phyloP scores from a whole-genome alignment of 2,113 vertebrate genomes.

The Trogon surrucura region DNA sequence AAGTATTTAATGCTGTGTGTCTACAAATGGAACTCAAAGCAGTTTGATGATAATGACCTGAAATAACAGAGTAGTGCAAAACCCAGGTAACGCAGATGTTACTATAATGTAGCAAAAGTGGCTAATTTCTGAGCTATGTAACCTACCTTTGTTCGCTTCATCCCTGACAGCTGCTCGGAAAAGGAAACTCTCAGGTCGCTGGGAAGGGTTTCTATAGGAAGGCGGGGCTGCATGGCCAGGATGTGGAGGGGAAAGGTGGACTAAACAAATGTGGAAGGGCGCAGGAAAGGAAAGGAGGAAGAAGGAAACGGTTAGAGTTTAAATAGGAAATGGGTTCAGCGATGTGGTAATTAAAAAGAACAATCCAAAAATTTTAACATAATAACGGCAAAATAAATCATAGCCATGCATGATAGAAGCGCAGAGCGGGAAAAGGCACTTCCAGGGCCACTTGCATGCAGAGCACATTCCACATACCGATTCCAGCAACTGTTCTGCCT shows the following conservation, averaged over 20 bases:
- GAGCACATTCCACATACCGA: constrained; percentile 41
- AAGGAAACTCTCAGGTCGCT: constrained; percentile 92
- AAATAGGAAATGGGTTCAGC: constrained; percentile 49
- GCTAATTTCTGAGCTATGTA: neutral
- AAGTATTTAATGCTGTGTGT: neutral
- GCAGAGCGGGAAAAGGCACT: constrained; percentile 21
- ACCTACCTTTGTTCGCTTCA: constrained; percentile 89
- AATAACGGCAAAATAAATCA: constrained; percentile 51
- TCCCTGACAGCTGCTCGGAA: constrained; percentile 85
- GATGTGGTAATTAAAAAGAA: constrained; percentile 54
- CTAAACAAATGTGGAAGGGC: constrained; percentile 72
- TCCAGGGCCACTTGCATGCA: constrained; percentile 11
- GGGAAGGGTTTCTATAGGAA: constrained; percentile 77
- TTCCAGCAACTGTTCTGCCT: constrained; percentile 49
- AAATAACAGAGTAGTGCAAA: neutral
- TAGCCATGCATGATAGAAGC: constrained; percentile 56
- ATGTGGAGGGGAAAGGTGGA: constrained; percentile 85
- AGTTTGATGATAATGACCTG: neutral
- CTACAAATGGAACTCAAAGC: neutral
- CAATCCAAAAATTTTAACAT: constrained; percentile 47
- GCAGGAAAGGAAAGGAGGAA: constrained; percentile 42
- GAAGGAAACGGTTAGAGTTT: constrained; percentile 52
- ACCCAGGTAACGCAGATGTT: neutral
- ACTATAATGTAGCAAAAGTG: neutral
- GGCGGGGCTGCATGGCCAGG: constrained; percentile 77